phyloP scores from a whole-genome alignment of 1,140 invertebrate genomes.

The Aporrectodea caliginosa region DNA sequence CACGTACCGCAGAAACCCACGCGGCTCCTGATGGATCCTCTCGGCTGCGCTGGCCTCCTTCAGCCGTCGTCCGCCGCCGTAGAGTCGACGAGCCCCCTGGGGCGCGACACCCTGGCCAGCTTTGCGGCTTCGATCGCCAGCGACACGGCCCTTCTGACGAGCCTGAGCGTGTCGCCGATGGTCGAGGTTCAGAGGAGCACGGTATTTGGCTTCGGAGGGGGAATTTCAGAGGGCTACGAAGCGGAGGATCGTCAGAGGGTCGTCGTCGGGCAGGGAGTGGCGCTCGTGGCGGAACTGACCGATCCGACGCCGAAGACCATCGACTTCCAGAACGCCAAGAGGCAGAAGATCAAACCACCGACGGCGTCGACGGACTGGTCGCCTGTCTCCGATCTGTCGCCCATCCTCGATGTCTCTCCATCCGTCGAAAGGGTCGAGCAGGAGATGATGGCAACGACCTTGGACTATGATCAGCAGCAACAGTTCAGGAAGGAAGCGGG shows the following conservation, averaged over 20 bases:
- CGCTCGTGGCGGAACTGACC: constrained; percentile 44
- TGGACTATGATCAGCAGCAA: too few relatives aligned
- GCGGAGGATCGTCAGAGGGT: neutral
- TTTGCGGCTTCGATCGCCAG: constrained; percentile 54
- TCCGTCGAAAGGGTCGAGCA: constrained; percentile 58
- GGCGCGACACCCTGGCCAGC: constrained; percentile 41
- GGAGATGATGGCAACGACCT: constrained; percentile 42
- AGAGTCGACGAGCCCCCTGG: neutral
- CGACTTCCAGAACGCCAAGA: constrained; percentile 37
- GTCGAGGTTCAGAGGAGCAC: constrained; percentile 18
- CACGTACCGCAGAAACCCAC: neutral
- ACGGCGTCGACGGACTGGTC: constrained; percentile 51
- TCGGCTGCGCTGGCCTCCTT: too few relatives aligned
- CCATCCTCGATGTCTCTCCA: constrained; percentile 59
- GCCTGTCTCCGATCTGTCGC: constrained; percentile 59
- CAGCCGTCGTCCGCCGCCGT: neutral
- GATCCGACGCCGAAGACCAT: constrained; percentile 52
- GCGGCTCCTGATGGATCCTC: neutral
- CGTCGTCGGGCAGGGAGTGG: constrained; percentile 30
- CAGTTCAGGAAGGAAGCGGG: too few relatives aligned
- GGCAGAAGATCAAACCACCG: neutral
- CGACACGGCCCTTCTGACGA: constrained; percentile 52
- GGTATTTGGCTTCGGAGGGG: neutral
- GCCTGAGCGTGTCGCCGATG: constrained; percentile 50
- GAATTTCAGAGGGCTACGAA: neutral